A percentile compares a stretch with the other conserved stretches of the same genome.
phyloP scores from a whole-genome alignment of 2,888 invertebrate species.

The Zhuqinia jingwanae region DNA sequence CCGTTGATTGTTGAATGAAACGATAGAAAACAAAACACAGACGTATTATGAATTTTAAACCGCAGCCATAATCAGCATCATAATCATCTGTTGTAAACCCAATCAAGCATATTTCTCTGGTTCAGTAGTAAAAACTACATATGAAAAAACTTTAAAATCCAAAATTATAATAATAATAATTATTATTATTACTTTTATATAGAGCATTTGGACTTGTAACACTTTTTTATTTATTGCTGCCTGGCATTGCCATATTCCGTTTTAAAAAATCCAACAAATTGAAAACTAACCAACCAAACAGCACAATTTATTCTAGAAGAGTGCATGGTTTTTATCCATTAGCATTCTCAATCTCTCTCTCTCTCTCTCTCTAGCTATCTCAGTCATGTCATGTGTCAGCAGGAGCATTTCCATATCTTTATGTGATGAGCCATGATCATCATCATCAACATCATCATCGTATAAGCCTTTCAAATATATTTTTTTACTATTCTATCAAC shows the following conservation, averaged over 20 bases:
- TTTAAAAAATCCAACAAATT: not conserved
- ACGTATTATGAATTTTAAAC: not conserved
- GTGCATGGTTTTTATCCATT: not conserved
- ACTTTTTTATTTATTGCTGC: not conserved
- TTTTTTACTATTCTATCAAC: constrained; percentile 15
- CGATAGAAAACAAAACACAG: not conserved
- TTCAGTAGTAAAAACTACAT: not conserved
- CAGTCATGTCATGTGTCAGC: constrained; percentile 47
- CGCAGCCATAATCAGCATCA: not conserved
- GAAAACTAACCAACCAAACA: constrained; percentile 6
- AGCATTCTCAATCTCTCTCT: not conserved
- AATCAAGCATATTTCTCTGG: not conserved
- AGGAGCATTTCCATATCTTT: constrained; percentile 48
- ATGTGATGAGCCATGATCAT: constrained; percentile 15
- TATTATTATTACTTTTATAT: not conserved
- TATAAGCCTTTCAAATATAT: not conserved
- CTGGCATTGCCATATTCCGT: not conserved
- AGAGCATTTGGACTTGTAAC: constrained; percentile 21
- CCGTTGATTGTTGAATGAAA: not conserved
- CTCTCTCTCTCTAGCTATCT: not conserved
- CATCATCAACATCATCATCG: constrained; percentile 1
- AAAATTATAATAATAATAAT: no score
- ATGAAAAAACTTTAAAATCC: not conserved
- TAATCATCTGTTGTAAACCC: not conserved
- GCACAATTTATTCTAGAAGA: not conserved